Conservation (phyloP, 2,113 vertebrate species). For the Poecilia latipinna region DNA sequence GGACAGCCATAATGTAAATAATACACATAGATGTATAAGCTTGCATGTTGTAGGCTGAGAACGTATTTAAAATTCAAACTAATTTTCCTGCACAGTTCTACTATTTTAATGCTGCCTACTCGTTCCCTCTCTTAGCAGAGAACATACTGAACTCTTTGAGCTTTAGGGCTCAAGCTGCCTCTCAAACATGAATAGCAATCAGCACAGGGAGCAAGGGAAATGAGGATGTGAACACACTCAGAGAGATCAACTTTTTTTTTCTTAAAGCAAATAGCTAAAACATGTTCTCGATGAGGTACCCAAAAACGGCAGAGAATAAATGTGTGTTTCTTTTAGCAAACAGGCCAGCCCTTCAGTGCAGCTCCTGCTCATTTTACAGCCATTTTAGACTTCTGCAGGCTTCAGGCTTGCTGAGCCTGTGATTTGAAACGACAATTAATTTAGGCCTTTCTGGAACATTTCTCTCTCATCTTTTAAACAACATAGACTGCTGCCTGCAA, state of each 20-base stretch:
- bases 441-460: constrained; percentile 41
- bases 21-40: background rate
- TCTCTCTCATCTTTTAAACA: constrained; percentile 55
- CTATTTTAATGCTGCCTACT: constrained; percentile 7
- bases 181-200: constrained; percentile 64
- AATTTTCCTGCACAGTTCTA: constrained; percentile 8
- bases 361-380: constrained; percentile 38
- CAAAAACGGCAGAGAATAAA: constrained; percentile 10
- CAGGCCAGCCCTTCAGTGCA: constrained; percentile 44
- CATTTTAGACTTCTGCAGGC: constrained; percentile 38
- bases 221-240: constrained; percentile 19
- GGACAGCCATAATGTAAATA: background rate
- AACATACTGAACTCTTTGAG: constrained; percentile 56
- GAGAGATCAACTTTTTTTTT: background rate
- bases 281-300: constrained; percentile 21
- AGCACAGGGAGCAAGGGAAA: constrained; percentile 46
- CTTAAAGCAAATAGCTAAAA: constrained; percentile 19
- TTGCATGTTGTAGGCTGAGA: background rate
- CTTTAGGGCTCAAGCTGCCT: constrained; percentile 44
- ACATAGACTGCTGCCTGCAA: constrained; percentile 44
- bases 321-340: constrained; percentile 45
- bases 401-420: constrained; percentile 51
- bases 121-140: constrained; percentile 25
- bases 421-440: constrained; percentile 66
- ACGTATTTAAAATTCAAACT: constrained; percentile 12